Base-by-base conservation (phyloP, 2,113 vertebrate genomes). In the Hydrolagus affinis region DNA sequence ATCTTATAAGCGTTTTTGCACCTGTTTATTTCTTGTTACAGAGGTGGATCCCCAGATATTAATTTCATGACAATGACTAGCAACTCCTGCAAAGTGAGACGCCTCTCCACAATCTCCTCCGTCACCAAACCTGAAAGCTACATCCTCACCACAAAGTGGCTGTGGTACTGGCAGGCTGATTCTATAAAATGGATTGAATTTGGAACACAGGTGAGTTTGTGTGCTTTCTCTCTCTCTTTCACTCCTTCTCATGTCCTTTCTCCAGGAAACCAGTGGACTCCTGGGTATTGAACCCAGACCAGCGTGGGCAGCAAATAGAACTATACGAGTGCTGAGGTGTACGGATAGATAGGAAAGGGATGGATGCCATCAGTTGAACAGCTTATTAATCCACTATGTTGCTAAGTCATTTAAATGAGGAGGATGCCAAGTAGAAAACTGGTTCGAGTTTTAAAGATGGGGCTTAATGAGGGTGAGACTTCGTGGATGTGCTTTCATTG, bases 101-200 rank as follows among this genome's bases (percentile, higher is more conserved):
- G 93, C 25, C 90, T 93, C 8, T 91, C 91, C 70, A 93, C 93
- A 0, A 86, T 86, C 3, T 92, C 92, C 19, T 90, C 92, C 0
- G 86, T 92, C 11, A 89, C 85, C 8, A 93, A 90, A 87, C 91
- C 90, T 0, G 70, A 85, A 0, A 90, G 90, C 74, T 91, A 92
- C 71, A 87, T 85, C 69, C 87, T 93, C 85, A 92, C 92, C 0
- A 94, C 93, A 0, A 30, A 87, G 25, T 94, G 93, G 93, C 75
- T 88, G 28, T 94, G 92, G 93, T 93, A 90, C 90, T 92, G 90
- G 87, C 91, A 89, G 85, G 89, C 86, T 11, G 89, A 92, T 62
- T 87, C 86, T 0, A 88, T 88, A 57, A 88, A 88, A 62, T 94
- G 93, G 93, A 85, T 90, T 1, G 90, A 92, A 87, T 94, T 91